Evolutionary conservation across 1,140 invertebrate genomes (phyloP).

Genomic region (Dufourea novaeangliae): DNA sequence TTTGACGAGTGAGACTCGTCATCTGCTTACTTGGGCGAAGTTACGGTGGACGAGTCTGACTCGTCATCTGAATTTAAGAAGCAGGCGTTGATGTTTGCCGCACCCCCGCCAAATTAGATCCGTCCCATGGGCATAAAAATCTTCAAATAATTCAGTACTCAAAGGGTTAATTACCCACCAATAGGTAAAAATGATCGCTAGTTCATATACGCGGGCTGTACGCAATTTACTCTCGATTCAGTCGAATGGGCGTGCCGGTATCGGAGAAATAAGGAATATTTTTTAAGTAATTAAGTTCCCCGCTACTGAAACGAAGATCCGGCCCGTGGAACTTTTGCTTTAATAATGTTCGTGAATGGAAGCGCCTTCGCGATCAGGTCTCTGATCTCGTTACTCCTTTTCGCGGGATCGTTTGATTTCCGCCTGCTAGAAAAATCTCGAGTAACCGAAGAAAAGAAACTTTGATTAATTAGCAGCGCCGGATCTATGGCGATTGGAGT

Average conservation of each 20-base stretch:
- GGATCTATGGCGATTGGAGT: not conserved
- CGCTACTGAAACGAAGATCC: not conserved
- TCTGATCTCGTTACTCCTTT: not conserved
- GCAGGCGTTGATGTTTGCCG: too few species aligned
- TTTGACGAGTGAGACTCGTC: too few species aligned
- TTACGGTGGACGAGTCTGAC: too few species aligned
- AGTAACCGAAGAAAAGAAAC: not conserved
- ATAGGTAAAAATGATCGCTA: too few species aligned
- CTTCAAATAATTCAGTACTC: too few species aligned
- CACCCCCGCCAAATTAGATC: too few species aligned
- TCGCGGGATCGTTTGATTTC: not conserved
- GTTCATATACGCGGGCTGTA: too few species aligned
- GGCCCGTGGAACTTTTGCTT: not conserved
- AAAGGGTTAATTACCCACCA: too few species aligned
- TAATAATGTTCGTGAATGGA: not conserved
- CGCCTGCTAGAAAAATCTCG: not conserved
- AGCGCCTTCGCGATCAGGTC: not conserved
- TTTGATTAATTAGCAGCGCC: not conserved
- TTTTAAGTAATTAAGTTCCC: not conserved
- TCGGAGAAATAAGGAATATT: not conserved
- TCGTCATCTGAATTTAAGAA: too few species aligned
- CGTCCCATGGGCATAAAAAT: too few species aligned
- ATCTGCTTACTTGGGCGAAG: too few species aligned
- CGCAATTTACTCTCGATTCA: too few species aligned
- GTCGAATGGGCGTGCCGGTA: not conserved